Base-by-base conservation (phyloP, 2,797 vertebrate genomes). In the Ctenosaura bakeri region DNA sequence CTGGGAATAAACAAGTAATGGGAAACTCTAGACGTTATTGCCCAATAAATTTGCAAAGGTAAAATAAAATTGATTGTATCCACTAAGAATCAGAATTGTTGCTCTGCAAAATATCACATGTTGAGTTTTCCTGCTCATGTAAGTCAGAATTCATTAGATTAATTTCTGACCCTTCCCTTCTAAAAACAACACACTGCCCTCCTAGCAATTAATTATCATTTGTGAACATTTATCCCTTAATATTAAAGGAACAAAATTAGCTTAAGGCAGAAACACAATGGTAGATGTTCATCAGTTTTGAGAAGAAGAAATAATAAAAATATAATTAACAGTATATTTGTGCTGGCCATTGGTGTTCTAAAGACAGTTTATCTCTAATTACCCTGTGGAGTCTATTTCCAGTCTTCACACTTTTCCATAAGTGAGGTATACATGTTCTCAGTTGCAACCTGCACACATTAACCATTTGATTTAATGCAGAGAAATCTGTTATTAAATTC, bases 21-120 rank as follows among this genome's bases (percentile, higher is more conserved):
- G 90, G 90, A 95, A 94, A 90, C 87, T 91, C 85, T 92, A 89
- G 90, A 92, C 93, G 38, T 85, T 91, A 85, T 95, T 93, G 85
- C 90, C 89, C 50, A 85, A 88, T 92, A 95, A 94, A 89, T 91
- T 90, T 93, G 73, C 88, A 80, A 64, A 50, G 69, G 88, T 93
- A 88, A 91, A 95, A 89, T 62, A 90, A 32, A 84, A 86, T 92
- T 95, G 52, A 83, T 77, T 80, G 13, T 88, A 71, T 54, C 38
- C 8, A 1, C 0, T 32, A 76, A 92, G 90, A 91, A 90, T 94
- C 90, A 90, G 87, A 78, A 64, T 59, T 74, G 35, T 86, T 1
- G 66, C 66, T 29, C 86, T 87, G n/a, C 90, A 87, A 76, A 92
- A 82, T 62, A 52, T 62, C 35, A 86, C 12, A 20, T 91, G 35